Evolutionary conservation across 2,888 invertebrate genomes (phyloP), one percentile per base, ranked within the genome.

Genomic region (Cataglyphis livida): DNA sequence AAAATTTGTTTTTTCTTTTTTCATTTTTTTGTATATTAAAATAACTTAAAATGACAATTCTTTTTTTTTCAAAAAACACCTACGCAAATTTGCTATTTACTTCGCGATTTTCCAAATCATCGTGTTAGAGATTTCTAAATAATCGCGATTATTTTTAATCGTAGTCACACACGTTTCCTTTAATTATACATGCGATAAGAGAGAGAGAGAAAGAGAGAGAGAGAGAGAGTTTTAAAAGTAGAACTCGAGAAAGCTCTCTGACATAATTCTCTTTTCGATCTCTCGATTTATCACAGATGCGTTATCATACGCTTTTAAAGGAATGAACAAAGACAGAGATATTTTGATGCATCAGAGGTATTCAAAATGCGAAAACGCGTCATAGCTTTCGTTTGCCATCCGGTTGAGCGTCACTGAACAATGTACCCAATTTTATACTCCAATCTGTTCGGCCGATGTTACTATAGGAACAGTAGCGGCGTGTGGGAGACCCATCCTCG

Each of bases 401-500:
- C 38, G 62, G 65, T 74, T 79, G 78, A 76, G 83, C 75, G 44
- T 44, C 84, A 82, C 85, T 86, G 84, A 54, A 51, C 51, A 51
- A 51, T 38, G 73, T 83, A 78, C 81, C 78, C 48, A 85, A 73
- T 82, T 88, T 87, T 57, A 81, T 35, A 64, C 66, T 3, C 65
- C 75, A 78, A 82, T 84, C 84, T 84, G 84, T 82, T 51, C 21
- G 32, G 68, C 57, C 48, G 81, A 84, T n/a, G 87, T 88, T 90
- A 83, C 90, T 87, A 85, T 89, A 90, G 85, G 87, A 86, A 87
- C 86, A 88, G 86, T 83, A 66, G 83, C 73, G 85, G 82, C 76
- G 87, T 82, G 82, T 66, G 62, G 28, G 54, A 75, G 73, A 62
- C 44, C 32, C 41, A 44, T 78, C 57, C 71, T 79, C 66, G 65